phyloP scores from a whole-genome alignment of 2,113 vertebrate genomes.

The Rhadina sibilatrix region DNA sequence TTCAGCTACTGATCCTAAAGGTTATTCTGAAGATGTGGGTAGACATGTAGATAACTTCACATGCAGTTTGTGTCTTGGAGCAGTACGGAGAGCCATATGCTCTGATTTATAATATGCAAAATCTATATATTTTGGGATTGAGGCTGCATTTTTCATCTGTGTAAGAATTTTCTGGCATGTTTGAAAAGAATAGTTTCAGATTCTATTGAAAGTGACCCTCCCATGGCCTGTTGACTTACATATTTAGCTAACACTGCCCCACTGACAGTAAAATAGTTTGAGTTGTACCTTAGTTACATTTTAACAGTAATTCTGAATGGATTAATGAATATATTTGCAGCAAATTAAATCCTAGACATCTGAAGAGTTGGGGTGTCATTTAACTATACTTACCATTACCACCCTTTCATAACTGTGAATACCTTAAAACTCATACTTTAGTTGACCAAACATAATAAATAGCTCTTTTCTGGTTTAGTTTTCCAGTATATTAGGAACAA shows the following conservation, averaged over 20 bases:
- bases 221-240: neutral
- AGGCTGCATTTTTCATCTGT: neutral
- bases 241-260: neutral
- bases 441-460: neutral
- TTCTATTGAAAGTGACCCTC: neutral
- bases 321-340: neutral
- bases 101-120: constrained; percentile 36
- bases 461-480: neutral
- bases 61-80: constrained; percentile 1
- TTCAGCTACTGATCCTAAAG: constrained; percentile 30
- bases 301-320: neutral
- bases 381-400: neutral
- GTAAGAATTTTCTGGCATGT: neutral
- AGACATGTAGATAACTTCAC: constrained; percentile 15
- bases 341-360: neutral
- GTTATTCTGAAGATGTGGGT: constrained; percentile 38
- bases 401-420: neutral
- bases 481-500: neutral
- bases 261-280: neutral
- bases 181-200: neutral
- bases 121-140: constrained; percentile 20
- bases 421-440: neutral
- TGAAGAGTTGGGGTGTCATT: neutral
- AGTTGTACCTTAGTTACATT: neutral
- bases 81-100: constrained; percentile 51